These are phyloP conservation scores for Lithophane ornitopus DNA, from an alignment of 2,888 invertebrate genomes.

Conservation along the genomic window DNA sequence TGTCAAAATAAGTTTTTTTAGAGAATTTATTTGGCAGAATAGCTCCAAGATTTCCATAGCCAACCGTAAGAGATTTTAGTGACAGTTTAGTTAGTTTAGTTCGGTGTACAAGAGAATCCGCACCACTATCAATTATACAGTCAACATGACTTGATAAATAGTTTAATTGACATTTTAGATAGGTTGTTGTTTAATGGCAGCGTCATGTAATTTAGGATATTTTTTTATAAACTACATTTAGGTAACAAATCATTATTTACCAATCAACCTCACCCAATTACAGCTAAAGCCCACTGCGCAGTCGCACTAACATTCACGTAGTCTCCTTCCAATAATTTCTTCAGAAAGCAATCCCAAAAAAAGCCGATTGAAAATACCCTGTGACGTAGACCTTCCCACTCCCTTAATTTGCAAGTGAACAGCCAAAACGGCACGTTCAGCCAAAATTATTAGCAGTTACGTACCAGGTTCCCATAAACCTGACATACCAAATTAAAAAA, in stretches of 20 bases:
- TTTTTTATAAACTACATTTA: background rate
- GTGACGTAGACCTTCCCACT: background rate
- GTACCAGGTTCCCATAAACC: constrained; percentile 40
- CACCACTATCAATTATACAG: background rate
- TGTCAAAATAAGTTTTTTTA: too few relatives aligned
- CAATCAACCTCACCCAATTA: background rate
- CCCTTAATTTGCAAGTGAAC: constrained; percentile 41
- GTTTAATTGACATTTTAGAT: background rate
- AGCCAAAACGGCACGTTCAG: constrained; percentile 24
- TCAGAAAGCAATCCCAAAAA: constrained; percentile 9
- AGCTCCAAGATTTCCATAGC: too few relatives aligned
- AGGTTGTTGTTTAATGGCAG: background rate
- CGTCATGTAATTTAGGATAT: background rate
- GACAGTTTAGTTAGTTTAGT: too few relatives aligned
- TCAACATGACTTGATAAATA: background rate
- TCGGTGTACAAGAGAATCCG: too few relatives aligned
- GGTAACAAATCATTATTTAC: too few relatives aligned
- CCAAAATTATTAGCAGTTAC: constrained; percentile 45
- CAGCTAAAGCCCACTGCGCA: background rate
- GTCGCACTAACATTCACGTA: background rate
- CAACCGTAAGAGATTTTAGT: too few relatives aligned
- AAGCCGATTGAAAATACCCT: background rate
- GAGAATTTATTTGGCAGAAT: too few relatives aligned
- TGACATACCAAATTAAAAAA: constrained; percentile 58
- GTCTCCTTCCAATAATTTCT: background rate